Percentiles rank a stretch among this genome's conserved stretches.
Evolutionary conservation across 2,797 vertebrate species (phyloP).

Genomic region (Sparidentex hasta): DNA sequence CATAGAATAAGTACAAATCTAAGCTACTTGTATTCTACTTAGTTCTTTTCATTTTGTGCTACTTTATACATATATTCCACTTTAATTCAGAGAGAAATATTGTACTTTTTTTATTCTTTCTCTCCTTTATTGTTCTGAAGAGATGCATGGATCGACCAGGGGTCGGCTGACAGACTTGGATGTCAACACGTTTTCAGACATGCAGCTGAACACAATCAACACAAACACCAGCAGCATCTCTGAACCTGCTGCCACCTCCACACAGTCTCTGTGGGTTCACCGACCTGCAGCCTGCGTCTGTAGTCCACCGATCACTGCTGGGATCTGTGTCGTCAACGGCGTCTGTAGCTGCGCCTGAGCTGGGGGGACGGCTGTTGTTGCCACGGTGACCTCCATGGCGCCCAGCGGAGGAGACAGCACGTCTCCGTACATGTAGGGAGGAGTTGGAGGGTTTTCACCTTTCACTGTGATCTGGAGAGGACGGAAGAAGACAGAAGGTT

Average conservation of each 20-base stretch:
- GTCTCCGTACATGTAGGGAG: conserved; percentile 89
- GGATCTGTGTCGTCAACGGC: conserved; percentile 14
- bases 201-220: background rate
- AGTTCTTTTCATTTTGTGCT: too few species aligned
- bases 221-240: background rate
- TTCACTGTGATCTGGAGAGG: conserved; percentile 80
- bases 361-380: conserved; percentile 47
- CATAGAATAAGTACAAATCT: too few species aligned
- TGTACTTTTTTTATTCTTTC: too few species aligned
- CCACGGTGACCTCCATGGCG: conserved; percentile 85
- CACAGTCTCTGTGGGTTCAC: too few species aligned
- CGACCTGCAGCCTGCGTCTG: conserved; percentile 74
- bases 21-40: too few species aligned
- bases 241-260: background rate
- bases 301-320: conserved; percentile 32
- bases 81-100: too few species aligned
- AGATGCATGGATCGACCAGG: too few species aligned
- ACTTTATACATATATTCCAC: too few species aligned
- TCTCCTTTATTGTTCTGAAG: too few species aligned
- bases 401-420: conserved; percentile 84
- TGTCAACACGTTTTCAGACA: too few species aligned
- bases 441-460: conserved; percentile 87
- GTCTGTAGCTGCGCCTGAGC: conserved; percentile 50
- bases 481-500: background rate
- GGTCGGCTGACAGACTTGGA: too few species aligned